phyloP scores from a whole-genome alignment of 2,797 vertebrate species.

The Acanthornis magna region DNA sequence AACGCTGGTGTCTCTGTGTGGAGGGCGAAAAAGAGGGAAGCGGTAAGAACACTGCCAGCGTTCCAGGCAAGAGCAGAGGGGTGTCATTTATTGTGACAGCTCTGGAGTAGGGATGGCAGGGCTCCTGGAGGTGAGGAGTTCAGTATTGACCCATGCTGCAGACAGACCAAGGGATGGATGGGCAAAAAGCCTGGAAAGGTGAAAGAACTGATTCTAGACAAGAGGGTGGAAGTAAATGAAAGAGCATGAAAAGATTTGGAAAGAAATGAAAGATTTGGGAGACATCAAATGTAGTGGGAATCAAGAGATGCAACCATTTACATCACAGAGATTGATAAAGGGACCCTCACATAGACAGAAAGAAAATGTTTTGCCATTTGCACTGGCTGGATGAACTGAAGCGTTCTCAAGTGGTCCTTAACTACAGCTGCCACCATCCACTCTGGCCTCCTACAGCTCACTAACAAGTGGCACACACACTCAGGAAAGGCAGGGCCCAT shows the following conservation, averaged over 20 bases:
- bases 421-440: neutral
- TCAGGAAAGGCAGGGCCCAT: neutral
- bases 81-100: neutral
- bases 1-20: accelerated
- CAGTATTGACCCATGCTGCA: neutral
- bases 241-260: too few relatives aligned
- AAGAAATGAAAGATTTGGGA: neutral
- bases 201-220: neutral
- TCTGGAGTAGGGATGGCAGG: neutral
- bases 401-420: neutral
- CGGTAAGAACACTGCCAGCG: neutral
- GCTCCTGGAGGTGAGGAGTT: neutral
- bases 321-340: neutral
- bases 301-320: neutral
- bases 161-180: neutral
- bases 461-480: neutral
- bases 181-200: neutral
- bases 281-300: neutral
- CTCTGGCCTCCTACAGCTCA: neutral
- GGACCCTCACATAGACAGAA: neutral
- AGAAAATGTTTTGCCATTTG: neutral
- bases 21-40: neutral
- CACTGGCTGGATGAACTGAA: neutral
- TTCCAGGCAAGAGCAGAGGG: neutral
- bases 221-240: neutral